Percentiles rank a stretch among this genome's conserved stretches.
These are phyloP conservation scores for Caenorhabditis briggsae DNA, from an alignment of 1,140 invertebrate genomes.

Conservation along the genomic window DNA sequence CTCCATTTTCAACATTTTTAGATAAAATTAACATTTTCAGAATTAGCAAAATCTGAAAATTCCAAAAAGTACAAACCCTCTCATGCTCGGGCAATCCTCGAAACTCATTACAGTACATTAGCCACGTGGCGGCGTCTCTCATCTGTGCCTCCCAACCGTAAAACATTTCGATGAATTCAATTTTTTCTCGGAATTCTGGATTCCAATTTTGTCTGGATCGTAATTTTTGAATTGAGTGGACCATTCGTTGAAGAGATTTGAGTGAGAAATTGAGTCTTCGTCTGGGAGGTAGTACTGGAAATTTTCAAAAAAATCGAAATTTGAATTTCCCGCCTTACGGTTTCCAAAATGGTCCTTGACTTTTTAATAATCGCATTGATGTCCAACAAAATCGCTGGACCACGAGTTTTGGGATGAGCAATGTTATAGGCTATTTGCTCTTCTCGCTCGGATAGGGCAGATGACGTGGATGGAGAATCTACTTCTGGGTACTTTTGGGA, in stretches of 20 bases:
- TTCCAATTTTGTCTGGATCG: not conserved
- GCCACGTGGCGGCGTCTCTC: conserved; percentile 27
- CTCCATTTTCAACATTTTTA: too few relatives aligned
- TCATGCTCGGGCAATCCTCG: not conserved
- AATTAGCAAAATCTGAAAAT: not conserved
- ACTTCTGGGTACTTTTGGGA: too few relatives aligned
- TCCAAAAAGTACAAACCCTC: not conserved
- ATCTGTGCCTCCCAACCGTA: not conserved
- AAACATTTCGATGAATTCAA: conserved; percentile 30
- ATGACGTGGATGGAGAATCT: not conserved
- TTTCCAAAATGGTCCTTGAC: not conserved
- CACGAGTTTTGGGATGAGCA: not conserved
- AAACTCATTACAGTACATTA: conserved; percentile 15
- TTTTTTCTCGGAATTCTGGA: not conserved
- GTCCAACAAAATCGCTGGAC: not conserved
- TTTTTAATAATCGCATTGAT: not conserved
- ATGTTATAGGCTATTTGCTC: not conserved
- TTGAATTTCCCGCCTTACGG: not conserved
- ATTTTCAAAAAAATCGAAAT: not conserved
- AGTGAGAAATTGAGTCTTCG: not conserved
- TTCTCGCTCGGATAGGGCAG: not conserved
- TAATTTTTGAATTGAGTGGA: not conserved
- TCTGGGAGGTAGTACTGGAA: conserved; percentile 5
- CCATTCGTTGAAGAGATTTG: conserved; percentile 28
- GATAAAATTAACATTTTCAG: not conserved